Evolutionary conservation across 2,797 vertebrate species (phyloP), one percentile per base, ranked within the genome.

Genomic region (Lepus townsendii): DNA sequence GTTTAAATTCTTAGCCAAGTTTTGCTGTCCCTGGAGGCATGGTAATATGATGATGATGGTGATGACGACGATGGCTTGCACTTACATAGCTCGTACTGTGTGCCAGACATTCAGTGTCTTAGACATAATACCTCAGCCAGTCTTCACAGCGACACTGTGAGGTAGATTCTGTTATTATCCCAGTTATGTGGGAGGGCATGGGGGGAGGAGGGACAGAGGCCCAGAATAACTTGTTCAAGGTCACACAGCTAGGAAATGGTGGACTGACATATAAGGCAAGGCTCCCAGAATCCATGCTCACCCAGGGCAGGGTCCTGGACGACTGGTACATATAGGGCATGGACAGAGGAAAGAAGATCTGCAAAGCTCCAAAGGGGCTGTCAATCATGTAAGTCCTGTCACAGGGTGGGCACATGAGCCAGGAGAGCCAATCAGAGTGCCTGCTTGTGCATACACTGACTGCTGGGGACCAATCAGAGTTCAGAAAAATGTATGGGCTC

Each of bases 1-100:
- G 20, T 90, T 96, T 66, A 83, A 82, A 11, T 80, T 93, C 85
- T 93, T n/a, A n/a, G 82, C 65, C 60, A 47, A 92, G 42, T 42
- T 78, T 71, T 77, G 5, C 76, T 77, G 83, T 32, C 54, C 57
- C 42, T 90, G 7, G 27, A 66, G 5, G 13, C n/a, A 60, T 42
- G 57, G 32, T 19, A 20, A 32, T 52, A 60, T 42, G 63, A 30
- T 19, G 17, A 32, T 52, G 24, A n/a, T 12, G 14, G 57, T 0
- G 30, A 27, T 52, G 24, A 35, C 62, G 65, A 62, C 17, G 35
- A 54, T 42, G 32, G 62, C 5, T 88, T 68, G 85, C 20, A 26
- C 3, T 50, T n/a, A 24, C 2, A 5, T 24, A 63, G n/a, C 75
- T 71, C 38, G 87, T 75, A 22, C 52, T 27, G 0, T 10, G 11